Evolutionary conservation across 2,888 invertebrate genomes (phyloP), one percentile per base, ranked within the genome.

Genomic region (Cheilosia variabilis): DNA sequence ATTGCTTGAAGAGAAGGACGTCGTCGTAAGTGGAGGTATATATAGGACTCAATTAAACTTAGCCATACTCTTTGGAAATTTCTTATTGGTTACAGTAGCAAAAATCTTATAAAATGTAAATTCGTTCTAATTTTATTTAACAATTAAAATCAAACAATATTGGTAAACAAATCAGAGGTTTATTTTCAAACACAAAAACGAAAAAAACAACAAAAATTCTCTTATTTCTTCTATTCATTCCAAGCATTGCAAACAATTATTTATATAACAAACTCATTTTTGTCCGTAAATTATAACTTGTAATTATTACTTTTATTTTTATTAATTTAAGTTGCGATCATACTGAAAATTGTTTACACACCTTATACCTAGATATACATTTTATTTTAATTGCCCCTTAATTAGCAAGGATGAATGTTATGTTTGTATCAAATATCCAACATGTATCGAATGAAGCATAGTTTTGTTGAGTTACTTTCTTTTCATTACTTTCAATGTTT

Each of bases 1-100:
- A 5, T 95, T 98, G 90, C 93, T 98, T 81, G 94, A 95, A 90
- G 96, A 96, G 89, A 95, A 95, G 89, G 98, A 98, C 92, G 95
- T 98, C 87, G 94, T 95, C 87, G 96, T 96, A 76, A 88, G 86
- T 87, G 88, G 88, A 89, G 91, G 92, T 91, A 92, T 90, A 89
- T 91, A 91, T 90, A 89, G 90, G 89, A 89, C 90, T 89, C 89
- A 90, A 89, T 89, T 90, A 89, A 91, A 90, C 89, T 88, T 91
- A 90, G 89, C 88, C 90, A 90, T 92, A 89, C 89, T 92, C 89
- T 90, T 92, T 91, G 91, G 91, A 90, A 92, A 91, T 90, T 89
- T 91, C 89, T 89, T 92, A 89, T 91, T 91, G 89, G 90, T 92
- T 90, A 90, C 90, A 89, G 89, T 92, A 91, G 92, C 91, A 88